phyloP scores from a whole-genome alignment of 2,888 invertebrate genomes.

The Nephrotoma guestfalica region DNA sequence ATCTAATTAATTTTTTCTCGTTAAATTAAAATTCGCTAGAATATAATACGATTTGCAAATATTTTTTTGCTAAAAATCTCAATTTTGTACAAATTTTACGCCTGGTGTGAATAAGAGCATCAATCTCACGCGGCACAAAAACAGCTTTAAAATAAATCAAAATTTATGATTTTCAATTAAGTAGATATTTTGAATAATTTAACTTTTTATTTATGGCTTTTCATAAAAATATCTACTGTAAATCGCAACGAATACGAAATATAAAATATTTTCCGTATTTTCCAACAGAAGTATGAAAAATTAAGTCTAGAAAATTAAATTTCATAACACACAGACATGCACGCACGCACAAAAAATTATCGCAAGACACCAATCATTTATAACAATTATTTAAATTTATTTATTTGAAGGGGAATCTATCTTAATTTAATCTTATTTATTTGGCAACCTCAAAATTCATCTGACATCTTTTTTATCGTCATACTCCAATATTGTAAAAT shows the following conservation, averaged over 20 bases:
- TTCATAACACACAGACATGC: background rate
- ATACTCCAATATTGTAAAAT: background rate
- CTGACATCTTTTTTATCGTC: background rate
- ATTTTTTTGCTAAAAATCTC: too few relatives aligned
- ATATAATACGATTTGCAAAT: background rate
- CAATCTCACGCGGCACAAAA: too few relatives aligned
- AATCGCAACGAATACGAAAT: background rate
- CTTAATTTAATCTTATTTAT: background rate
- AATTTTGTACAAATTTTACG: too few relatives aligned
- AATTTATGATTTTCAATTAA: background rate
- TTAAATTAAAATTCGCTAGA: background rate
- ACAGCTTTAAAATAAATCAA: background rate
- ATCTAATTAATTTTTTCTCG: background rate
- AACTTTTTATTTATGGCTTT: background rate
- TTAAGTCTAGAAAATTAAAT: background rate
- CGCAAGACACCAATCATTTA: background rate
- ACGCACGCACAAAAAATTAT: background rate
- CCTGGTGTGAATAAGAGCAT: too few relatives aligned
- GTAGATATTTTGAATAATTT: background rate
- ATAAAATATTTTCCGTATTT: background rate
- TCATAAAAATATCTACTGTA: background rate
- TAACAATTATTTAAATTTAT: background rate
- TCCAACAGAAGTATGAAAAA: background rate
- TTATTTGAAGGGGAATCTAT: background rate
- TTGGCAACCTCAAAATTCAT: background rate